phyloP scores from a whole-genome alignment of 37 sponge, comb jelly and placozoan species.

The Haliclona indistincta region DNA sequence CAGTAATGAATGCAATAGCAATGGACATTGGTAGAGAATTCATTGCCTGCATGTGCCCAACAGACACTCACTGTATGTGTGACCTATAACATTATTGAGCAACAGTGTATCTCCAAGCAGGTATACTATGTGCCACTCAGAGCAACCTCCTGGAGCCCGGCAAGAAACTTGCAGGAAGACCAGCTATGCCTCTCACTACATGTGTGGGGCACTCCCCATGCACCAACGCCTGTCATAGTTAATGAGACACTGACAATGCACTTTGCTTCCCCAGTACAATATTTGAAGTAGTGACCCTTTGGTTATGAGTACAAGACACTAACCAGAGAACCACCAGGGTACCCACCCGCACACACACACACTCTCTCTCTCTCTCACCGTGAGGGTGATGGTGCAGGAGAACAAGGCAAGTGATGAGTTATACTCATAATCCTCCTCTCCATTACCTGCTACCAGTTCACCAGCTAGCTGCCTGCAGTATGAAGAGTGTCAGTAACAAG shows the following conservation, averaged over 20 bases:
- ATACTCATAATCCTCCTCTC: conserved; percentile 51
- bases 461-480: conserved; percentile 56
- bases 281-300: too few species aligned
- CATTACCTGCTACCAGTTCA: conserved; percentile 43
- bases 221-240: background rate
- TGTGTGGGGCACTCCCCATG: background rate
- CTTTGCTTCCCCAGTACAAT: background rate
- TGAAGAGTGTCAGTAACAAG: background rate
- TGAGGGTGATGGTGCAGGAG: conserved; percentile 54
- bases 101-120: too few species aligned
- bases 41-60: too few species aligned
- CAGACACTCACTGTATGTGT: too few species aligned
- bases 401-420: conserved; percentile 67
- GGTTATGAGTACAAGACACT: too few species aligned
- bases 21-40: too few species aligned
- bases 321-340: background rate
- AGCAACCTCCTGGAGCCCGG: too few species aligned
- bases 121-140: too few species aligned
- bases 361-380: background rate
- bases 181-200: background rate
- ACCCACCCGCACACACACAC: background rate
- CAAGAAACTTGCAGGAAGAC: too few species aligned
- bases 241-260: too few species aligned
- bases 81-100: too few species aligned
- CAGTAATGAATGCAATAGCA: too few species aligned